Evolutionary conservation across 2,888 invertebrate species (phyloP).

Genomic region (Baccha elongata): DNA sequence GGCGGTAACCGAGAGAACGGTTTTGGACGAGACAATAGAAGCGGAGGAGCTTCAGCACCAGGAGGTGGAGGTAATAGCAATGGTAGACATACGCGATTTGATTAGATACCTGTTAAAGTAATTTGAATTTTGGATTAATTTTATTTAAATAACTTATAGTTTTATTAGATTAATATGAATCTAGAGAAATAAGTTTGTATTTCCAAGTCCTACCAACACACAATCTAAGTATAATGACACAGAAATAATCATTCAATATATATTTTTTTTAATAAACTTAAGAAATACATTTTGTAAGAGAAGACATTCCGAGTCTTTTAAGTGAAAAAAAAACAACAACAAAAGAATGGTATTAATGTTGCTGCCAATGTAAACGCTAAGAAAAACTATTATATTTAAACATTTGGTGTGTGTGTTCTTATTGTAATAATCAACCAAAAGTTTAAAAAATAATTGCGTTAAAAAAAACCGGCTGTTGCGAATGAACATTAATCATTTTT

Average conservation of each 20-base stretch:
- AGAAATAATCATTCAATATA: slow-evolving; percentile 15
- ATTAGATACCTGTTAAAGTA: slow-evolving; percentile 55
- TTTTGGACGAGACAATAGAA: slow-evolving; percentile 33
- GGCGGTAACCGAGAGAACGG: too few species aligned
- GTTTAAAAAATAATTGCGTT: not conserved
- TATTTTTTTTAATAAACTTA: slow-evolving; percentile 24
- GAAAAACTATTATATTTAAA: not conserved
- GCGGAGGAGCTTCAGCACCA: slow-evolving; percentile 31
- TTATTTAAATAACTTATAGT: slow-evolving; percentile 64
- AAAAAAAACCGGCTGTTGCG: slow-evolving; percentile 19
- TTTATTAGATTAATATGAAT: slow-evolving; percentile 68
- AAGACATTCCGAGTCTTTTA: slow-evolving; percentile 66
- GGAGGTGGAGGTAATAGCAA: slow-evolving; percentile 14
- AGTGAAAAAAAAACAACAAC: slow-evolving; percentile 10
- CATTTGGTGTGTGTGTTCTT: not conserved
- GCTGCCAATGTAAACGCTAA: slow-evolving; percentile 24
- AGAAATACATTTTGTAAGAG: slow-evolving; percentile 38
- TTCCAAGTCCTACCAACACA: slow-evolving; percentile 34
- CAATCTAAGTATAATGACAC: slow-evolving; percentile 33
- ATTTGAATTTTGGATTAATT: slow-evolving; percentile 58
- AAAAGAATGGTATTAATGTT: not conserved
- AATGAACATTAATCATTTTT: not conserved
- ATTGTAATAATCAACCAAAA: not conserved
- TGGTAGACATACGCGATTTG: slow-evolving; percentile 69
- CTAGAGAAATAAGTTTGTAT: slow-evolving; percentile 61